A percentile compares a stretch with the other conserved stretches of the same genome.
Conservation (phyloP, 2,888 invertebrate genomes). For the Drosophila putrida region DNA sequence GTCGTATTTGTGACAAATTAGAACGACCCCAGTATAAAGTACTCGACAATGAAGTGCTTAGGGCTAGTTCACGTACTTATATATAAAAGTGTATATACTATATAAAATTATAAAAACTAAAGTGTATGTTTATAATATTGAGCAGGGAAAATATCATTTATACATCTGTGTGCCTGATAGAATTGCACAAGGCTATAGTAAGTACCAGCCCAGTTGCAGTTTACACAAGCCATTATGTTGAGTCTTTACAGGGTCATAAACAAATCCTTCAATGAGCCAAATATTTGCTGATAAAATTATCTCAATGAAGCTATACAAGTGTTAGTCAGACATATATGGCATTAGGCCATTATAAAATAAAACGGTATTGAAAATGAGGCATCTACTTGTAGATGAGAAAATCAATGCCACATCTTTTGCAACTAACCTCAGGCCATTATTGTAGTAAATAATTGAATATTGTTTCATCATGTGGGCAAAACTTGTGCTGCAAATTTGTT, state of each 20-base stretch:
- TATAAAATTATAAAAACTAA: no score
- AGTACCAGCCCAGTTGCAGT: not conserved
- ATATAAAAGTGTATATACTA: no score
- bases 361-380: not conserved
- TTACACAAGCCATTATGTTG: not conserved
- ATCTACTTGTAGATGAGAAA: not conserved
- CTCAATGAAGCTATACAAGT: not conserved
- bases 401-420: conserved; percentile 30
- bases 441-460: conserved; percentile 76
- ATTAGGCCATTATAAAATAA: not conserved
- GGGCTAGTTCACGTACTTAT: no score
- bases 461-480: conserved; percentile 59
- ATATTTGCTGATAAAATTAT: not conserved
- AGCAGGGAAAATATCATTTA: no score
- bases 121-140: no score
- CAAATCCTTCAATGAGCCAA: not conserved
- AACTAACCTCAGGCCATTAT: conserved; percentile 59
- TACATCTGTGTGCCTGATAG: no score
- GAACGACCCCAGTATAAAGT: not conserved
- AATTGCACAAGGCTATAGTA: no score
- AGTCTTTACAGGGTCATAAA: not conserved
- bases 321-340: not conserved
- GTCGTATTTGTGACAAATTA: not conserved
- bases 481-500: conserved; percentile 57
- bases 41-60: not conserved